Conservation (phyloP, 2,888 invertebrate genomes). For the Tetranychus piercei region DNA sequence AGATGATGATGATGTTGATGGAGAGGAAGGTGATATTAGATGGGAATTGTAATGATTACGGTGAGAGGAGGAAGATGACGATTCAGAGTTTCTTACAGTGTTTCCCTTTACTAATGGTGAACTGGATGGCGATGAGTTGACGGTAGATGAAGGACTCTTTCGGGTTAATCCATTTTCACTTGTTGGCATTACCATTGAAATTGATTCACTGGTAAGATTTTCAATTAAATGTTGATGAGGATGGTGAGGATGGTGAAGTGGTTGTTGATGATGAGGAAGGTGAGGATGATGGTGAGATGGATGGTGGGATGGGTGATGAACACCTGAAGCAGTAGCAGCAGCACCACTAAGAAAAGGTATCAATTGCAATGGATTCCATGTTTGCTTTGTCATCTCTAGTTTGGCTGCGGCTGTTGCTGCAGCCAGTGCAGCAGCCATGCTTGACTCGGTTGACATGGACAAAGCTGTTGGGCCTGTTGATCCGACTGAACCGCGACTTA, state of each 20-base stretch:
- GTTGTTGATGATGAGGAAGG: not conserved
- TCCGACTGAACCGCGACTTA: not conserved
- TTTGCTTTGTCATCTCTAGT: not conserved
- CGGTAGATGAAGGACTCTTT: not conserved
- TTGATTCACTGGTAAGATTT: not conserved
- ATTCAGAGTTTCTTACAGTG: not conserved
- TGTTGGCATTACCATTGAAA: not conserved
- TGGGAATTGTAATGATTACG: not conserved
- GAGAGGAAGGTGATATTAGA: not conserved
- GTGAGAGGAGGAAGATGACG: slow-evolving; percentile 5
- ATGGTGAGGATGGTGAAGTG: not conserved
- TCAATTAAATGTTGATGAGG: not conserved
- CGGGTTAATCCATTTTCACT: not conserved
- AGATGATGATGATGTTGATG: slow-evolving; percentile 7
- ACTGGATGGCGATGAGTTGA: not conserved
- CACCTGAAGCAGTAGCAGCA: not conserved
- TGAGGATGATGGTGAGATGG: not conserved
- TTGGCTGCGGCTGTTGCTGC: not conserved
- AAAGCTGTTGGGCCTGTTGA: not conserved
- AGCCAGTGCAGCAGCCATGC: not conserved
- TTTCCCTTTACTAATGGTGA: not conserved
- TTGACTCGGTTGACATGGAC: not conserved
- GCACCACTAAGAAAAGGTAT: not conserved
- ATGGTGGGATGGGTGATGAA: too few relatives aligned
- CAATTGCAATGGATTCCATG: slow-evolving; percentile 8